Conservation (phyloP, 2,888 invertebrate species). For the Sarcophaga variegata region DNA sequence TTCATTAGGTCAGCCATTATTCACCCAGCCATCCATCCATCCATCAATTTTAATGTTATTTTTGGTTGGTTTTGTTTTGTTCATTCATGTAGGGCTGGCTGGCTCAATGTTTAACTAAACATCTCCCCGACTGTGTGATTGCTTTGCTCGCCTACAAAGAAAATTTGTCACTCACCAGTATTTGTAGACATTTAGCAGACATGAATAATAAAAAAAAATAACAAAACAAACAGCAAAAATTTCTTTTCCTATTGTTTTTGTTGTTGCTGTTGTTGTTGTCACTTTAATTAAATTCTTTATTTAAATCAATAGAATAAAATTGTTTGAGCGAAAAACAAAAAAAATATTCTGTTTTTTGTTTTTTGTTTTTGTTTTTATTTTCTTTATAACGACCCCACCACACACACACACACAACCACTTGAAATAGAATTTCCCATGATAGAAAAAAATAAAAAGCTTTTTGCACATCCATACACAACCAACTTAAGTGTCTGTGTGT, state of each 20-base stretch:
- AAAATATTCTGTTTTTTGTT: not conserved
- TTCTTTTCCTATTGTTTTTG: not conserved
- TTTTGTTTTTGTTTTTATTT: not conserved
- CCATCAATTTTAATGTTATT: not conserved
- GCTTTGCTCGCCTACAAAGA: not conserved
- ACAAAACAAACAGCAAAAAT: not conserved
- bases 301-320: conserved; percentile 21
- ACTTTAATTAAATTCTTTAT: conserved; percentile 34
- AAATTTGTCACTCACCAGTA: conserved; percentile 21
- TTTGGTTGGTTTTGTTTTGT: not conserved
- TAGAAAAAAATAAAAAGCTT: not conserved
- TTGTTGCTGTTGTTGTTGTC: not conserved
- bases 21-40: not conserved
- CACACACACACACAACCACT: not conserved
- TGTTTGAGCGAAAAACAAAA: not conserved
- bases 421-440: not conserved
- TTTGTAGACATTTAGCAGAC: conserved; percentile 45
- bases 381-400: not conserved
- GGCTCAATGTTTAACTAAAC: not conserved
- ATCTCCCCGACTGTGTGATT: not conserved
- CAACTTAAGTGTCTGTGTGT: not conserved
- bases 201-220: not conserved
- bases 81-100: not conserved
- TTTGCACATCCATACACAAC: not conserved
- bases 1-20: not conserved